A percentile compares a stretch with the other conserved stretches of the same genome.
These are phyloP conservation scores for Brachionus koreanus DNA, from an alignment of 1,140 invertebrate species.

Conservation along the genomic window DNA sequence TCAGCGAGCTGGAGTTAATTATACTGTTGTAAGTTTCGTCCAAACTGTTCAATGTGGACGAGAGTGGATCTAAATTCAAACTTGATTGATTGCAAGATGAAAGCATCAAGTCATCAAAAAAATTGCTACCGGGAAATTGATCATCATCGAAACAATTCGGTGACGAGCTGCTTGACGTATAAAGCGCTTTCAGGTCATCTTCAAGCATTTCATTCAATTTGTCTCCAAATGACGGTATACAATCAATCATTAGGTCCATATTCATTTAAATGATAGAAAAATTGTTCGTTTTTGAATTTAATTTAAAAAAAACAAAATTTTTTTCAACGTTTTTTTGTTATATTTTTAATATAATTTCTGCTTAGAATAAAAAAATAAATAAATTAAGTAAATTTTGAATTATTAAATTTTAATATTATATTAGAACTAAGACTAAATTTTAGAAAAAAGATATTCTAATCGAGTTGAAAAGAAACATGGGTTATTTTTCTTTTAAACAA, in stretches of 20 bases:
- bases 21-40: conserved; percentile 26
- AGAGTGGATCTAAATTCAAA: conserved; percentile 4
- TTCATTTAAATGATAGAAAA: conserved; percentile 14
- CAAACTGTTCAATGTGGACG: not conserved
- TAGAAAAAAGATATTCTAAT: not conserved
- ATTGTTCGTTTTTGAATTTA: conserved; percentile 1
- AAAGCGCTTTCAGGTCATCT: conserved; percentile 15
- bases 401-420: not conserved
- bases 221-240: conserved; percentile 14
- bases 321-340: not conserved
- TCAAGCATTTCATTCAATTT: conserved; percentile 43
- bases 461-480: not conserved
- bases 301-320: conserved; percentile 1
- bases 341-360: conserved; percentile 6
- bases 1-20: conserved; percentile 18
- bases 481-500: not conserved
- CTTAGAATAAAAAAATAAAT: conserved; percentile 3
- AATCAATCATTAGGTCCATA: conserved; percentile 44
- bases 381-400: not conserved
- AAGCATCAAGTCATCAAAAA: conserved; percentile 12
- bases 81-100: conserved; percentile 1
- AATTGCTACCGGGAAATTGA: not conserved
- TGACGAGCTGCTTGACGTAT: not conserved
- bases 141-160: conserved; percentile 34
- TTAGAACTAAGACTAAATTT: not conserved